Base-by-base conservation (phyloP, 1,140 invertebrate species). In the Colletes gigas region DNA sequence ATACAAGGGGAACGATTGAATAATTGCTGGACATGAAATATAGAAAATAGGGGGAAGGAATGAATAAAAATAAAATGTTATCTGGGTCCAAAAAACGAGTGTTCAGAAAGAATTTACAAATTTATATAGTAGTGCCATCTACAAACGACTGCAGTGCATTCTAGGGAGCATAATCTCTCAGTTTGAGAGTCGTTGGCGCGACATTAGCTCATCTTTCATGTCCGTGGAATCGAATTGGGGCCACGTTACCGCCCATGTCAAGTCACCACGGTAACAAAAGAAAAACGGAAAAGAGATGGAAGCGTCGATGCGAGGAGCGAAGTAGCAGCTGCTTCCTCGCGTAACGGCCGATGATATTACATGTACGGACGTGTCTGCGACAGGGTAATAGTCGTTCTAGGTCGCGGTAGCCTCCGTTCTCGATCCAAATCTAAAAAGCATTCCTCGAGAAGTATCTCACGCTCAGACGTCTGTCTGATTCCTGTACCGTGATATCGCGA, bases 341-440 rank as follows among this genome's bases (percentile, higher is more conserved):
- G 62, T 41, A 70, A 70, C 66, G 68, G 54, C 54, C 74, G 54
- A 67, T 39, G 52, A 66, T 82, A 72, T 78, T 66, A 57, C 81
- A 72, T 60, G 68, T 66, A 55, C 52, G 17, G 41, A 50, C 44
- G 17, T 57, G 60, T 72, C 52, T 21, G 66, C 67, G 10, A 66
- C 39, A 14, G 52, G 57, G 66, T 70, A 62, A 78, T 68, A 17
- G 44, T 50, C 65, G 44, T 50, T 66, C 8, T n/a, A 19, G 63
- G 44, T 60, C 57, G 63, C 50, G 54, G 50, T 30, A 62, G 15
- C 17, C 62, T 21, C 65, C 12, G 60, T 68, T 68, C 30, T 19
- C 63, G 47, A 66, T 67, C 63, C 39, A 39, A 72, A 62, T 60
- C 69, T 54, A 55, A 15, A 54, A 62, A 30, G 59, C 19, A n/a